Conservation (phyloP, 2,797 vertebrate genomes). For the Hippocampus kuda region DNA sequence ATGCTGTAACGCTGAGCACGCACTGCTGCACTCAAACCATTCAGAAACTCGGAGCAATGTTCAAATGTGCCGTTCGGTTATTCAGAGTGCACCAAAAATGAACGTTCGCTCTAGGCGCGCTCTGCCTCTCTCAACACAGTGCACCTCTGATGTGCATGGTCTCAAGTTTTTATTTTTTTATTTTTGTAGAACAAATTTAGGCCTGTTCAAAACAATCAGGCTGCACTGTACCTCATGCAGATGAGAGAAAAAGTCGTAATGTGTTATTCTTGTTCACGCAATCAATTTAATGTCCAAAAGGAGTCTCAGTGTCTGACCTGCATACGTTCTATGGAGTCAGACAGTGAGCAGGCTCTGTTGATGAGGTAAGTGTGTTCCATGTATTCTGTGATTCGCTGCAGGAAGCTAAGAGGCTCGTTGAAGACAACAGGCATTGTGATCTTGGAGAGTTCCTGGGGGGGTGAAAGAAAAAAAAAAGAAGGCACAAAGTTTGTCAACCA, state of each 20-base stretch:
- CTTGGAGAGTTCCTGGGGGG: conserved; percentile 94
- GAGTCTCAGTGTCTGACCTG: conserved; percentile 66
- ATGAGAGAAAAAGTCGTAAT: not conserved
- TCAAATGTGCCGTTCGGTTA: too few relatives aligned
- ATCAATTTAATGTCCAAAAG: not conserved
- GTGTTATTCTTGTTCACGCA: not conserved
- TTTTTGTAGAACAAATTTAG: too few relatives aligned
- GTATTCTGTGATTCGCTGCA: conserved; percentile 93
- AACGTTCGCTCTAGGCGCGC: too few relatives aligned
- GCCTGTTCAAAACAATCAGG: too few relatives aligned
- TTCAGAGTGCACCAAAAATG: too few relatives aligned
- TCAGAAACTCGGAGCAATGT: too few relatives aligned
- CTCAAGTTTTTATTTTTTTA: too few relatives aligned
- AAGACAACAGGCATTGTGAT: conserved; percentile 97
- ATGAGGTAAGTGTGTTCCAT: conserved; percentile 98
- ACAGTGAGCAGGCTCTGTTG: conserved; percentile 75
- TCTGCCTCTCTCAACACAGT: too few relatives aligned
- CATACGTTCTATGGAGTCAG: conserved; percentile 83
- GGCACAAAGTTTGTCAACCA: not conserved
- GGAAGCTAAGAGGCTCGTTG: conserved; percentile 94
- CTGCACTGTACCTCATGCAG: not conserved
- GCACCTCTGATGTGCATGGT: too few relatives aligned
- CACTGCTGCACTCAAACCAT: too few relatives aligned
- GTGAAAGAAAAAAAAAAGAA: not conserved
- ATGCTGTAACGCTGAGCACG: too few relatives aligned